Percentiles rank a stretch among this genome's conserved stretches.
Conservation (phyloP, 2,113 vertebrate species). For the Neofelis nebulosa region DNA sequence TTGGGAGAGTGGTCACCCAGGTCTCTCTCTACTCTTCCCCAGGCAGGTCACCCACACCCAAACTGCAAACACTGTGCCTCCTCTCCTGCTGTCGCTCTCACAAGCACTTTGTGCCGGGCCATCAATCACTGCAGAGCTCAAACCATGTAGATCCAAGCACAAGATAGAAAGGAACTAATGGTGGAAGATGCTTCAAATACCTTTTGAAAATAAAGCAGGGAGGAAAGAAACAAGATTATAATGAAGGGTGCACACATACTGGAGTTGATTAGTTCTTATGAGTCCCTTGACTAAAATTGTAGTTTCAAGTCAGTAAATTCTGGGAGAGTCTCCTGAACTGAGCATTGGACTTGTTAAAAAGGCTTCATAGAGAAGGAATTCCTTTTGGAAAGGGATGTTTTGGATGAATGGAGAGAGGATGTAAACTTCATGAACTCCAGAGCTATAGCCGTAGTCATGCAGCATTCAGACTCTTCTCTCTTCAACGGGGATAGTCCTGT, state of each 20-base stretch:
- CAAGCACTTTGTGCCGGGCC: background rate
- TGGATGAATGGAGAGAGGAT: background rate
- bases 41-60: accelerated
- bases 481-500: too few relatives aligned
- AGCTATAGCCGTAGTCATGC: accelerated
- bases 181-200: background rate
- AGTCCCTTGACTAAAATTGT: background rate
- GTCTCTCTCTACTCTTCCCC: background rate
- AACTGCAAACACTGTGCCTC: background rate
- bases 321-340: background rate
- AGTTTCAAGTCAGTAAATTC: background rate
- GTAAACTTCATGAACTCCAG: accelerated
- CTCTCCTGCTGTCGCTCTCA: background rate
- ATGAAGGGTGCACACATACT: background rate
- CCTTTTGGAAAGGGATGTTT: background rate
- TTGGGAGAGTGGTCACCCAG: background rate
- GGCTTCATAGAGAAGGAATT: background rate
- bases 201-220: background rate
- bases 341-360: background rate
- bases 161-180: background rate
- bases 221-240: background rate
- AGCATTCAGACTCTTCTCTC: background rate
- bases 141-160: background rate
- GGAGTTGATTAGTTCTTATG: background rate
- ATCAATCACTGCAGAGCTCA: background rate